Conservation (phyloP, 1,140 invertebrate genomes). For the Oppia nitens region DNA sequence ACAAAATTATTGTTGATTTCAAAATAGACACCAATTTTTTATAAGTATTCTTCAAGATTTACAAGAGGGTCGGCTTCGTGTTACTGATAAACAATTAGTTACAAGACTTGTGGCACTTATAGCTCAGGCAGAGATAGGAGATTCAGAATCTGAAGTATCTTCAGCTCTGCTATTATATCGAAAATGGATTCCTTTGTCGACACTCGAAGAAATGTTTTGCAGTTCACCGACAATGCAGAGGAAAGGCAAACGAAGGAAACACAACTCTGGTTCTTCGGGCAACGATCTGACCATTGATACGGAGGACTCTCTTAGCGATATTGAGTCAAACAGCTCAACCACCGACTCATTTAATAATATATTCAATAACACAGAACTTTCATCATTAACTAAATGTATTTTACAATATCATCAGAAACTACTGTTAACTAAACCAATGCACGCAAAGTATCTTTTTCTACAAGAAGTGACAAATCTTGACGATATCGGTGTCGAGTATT, state of each 20-base stretch:
- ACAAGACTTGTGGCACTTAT: constrained; percentile 49
- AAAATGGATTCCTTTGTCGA: constrained; percentile 18
- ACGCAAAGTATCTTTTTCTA: constrained; percentile 59
- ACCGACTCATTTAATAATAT: background rate
- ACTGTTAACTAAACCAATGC: constrained; percentile 33
- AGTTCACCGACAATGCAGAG: background rate
- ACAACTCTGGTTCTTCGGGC: background rate
- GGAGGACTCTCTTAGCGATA: background rate
- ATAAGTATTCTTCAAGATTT: constrained; percentile 56
- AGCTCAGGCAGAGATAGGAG: constrained; percentile 46
- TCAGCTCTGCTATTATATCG: constrained; percentile 11
- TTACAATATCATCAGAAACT: constrained; percentile 23
- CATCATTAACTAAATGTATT: constrained; percentile 9
- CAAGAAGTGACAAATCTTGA: constrained; percentile 57
- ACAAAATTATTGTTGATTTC: constrained; percentile 23
- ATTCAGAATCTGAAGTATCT: constrained; percentile 25
- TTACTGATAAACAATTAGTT: constrained; percentile 45
- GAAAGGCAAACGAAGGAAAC: constrained; percentile 1
- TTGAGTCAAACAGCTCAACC: background rate
- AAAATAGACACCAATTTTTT: constrained; percentile 59
- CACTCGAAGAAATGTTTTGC: background rate
- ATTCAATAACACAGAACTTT: background rate
- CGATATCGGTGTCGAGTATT: constrained; percentile 64
- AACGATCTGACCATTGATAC: background rate
- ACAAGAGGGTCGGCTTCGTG: constrained; percentile 46